Evolutionary conservation across 2,888 invertebrate species (phyloP), one percentile per base, ranked within the genome.

Genomic region (Tanaodytes sp.): DNA sequence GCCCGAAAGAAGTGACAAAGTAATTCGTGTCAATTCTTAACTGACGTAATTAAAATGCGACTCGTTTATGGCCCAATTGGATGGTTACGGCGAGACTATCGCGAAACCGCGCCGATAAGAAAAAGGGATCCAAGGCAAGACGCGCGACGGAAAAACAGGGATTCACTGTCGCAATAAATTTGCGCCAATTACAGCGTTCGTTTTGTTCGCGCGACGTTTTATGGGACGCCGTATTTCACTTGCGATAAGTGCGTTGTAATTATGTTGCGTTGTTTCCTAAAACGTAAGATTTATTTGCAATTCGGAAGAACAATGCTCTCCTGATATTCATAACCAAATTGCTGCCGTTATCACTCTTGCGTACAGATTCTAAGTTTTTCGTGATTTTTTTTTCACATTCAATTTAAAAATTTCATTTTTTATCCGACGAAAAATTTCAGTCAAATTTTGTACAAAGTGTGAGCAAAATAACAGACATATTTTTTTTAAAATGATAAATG

Each of bases 51-150:
- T 66, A 66, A 69, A 65, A 70, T 65, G 52, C 58, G 59, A 31
- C 16, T 55, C 48, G 68, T 49, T 63, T 72, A 59, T 52, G 52
- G 57, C 20, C 19, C 61, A 45, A 45, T 46, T 33, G 23, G 55
- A 69, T 31, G 42, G 15, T 18, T 33, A 18, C 42, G 23, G 42
- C 8, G 45, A 23, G 31, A 37, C 67, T 71, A 79, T 42, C 30
- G 42, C 30, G 52, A 69, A 72, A 79, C 46, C 30, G 42, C 30
- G 52, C 9, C 46, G 68, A 69, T 69, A 68, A 68, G 63, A 33
- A 62, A 61, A 61, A 61, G 57, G 59, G 57, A 23, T 4, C 23
- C 16, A 52, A 36, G 57, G 46, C 14, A 62, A 64, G 52, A 65
- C 40, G 33, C 54, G 46, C 57, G 45, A 52, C 51, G 18, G 52